These are phyloP conservation scores for Antedon bifida DNA, from an alignment of 35 echinoderm and acorn worm genomes.

Conservation along the genomic window DNA sequence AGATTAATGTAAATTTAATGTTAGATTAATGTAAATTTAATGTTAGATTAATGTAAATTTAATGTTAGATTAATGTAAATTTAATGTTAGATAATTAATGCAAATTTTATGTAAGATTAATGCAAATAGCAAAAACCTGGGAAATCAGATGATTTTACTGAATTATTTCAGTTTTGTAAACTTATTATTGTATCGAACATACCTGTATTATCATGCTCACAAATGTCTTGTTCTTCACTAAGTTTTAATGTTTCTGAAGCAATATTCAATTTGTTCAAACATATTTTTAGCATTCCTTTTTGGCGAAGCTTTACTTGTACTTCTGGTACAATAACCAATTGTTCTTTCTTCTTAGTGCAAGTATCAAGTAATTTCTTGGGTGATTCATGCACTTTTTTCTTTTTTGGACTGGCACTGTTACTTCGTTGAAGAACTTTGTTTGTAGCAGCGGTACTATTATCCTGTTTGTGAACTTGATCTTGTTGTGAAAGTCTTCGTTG, in stretches of 20 bases:
- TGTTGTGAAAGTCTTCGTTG: not conserved
- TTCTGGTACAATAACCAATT: not conserved
- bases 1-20: no score
- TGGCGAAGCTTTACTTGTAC: not conserved
- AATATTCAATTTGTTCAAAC: not conserved
- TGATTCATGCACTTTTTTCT: not conserved
- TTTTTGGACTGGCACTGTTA: not conserved
- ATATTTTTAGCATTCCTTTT: not conserved
- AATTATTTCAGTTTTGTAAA: no score
- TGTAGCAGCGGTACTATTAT: not conserved
- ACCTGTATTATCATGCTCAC: no score
- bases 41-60: no score
- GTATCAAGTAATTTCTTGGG: not conserved
- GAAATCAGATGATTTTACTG: no score
- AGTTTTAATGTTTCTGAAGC: not conserved
- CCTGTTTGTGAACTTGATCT: not conserved
- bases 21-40: no score
- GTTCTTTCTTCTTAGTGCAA: not conserved
- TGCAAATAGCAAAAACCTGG: no score
- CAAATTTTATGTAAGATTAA: no score
- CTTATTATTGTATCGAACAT: no score
- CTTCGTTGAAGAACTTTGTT: not conserved
- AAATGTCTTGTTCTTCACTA: not conserved
- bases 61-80: no score
- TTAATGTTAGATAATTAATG: no score